Evolutionary conservation across 2,888 invertebrate species (phyloP).

Genomic region (Ischnus inquisitorius): DNA sequence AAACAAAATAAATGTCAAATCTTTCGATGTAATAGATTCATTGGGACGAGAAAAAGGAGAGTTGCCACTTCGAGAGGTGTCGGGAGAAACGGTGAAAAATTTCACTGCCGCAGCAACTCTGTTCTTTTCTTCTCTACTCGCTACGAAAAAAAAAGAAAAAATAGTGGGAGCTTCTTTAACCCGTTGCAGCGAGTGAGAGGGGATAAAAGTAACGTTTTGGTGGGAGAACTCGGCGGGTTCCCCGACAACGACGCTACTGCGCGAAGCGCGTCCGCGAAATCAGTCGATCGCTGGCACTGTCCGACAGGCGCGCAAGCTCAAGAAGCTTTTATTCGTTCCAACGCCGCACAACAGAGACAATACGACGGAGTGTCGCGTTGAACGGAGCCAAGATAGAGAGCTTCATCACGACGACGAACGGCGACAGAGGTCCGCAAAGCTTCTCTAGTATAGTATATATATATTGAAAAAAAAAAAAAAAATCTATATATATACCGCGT

Average conservation of each 20-base stretch:
- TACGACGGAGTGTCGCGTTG: constrained; percentile 19
- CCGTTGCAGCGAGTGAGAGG: not conserved
- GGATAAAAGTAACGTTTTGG: constrained; percentile 22
- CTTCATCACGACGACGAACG: not conserved
- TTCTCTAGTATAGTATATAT: not conserved
- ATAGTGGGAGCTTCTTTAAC: constrained; percentile 5
- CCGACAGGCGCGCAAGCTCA: constrained; percentile 71
- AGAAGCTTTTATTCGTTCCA: constrained; percentile 60
- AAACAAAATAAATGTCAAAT: constrained; percentile 77
- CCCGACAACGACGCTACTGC: constrained; percentile 68
- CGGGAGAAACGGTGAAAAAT: not conserved
- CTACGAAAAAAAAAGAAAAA: not conserved
- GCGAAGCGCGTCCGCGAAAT: constrained; percentile 73
- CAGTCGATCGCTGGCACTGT: constrained; percentile 79
- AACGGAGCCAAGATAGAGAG: constrained; percentile 8
- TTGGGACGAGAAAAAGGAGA: constrained; percentile 48
- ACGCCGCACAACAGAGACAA: not conserved
- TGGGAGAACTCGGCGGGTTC: constrained; percentile 48
- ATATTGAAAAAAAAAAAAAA: constrained; percentile 27
- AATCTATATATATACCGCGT: not conserved
- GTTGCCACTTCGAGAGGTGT: not conserved
- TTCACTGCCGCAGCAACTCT: not conserved
- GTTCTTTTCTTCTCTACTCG: too few species aligned
- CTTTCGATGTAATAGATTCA: constrained; percentile 70
- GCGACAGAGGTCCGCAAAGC: constrained; percentile 1